Conservation (phyloP, 2,113 vertebrate species). For the Conger conger region DNA sequence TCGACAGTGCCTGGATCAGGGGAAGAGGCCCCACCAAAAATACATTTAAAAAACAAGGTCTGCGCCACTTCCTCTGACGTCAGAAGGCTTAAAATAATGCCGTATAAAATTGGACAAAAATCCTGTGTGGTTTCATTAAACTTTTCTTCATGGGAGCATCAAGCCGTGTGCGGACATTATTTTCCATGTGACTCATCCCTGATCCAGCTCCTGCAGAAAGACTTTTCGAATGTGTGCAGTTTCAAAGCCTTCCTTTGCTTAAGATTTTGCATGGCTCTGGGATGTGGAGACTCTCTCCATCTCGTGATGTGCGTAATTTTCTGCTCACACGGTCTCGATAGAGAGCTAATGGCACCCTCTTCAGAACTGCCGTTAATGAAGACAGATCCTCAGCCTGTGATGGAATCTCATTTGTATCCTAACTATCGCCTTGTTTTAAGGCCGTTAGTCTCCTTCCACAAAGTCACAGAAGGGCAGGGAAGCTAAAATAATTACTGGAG, state of each 20-base stretch:
- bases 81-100: background rate
- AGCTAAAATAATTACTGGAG: slow-evolving; percentile 44
- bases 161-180: too few relatives aligned
- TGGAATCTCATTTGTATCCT: slow-evolving; percentile 57
- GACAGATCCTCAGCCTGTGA: slow-evolving; percentile 60
- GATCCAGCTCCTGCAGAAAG: too few relatives aligned
- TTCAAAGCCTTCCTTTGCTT: too few relatives aligned
- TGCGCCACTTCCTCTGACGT: background rate
- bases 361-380: slow-evolving; percentile 64
- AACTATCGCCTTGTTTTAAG: slow-evolving; percentile 58
- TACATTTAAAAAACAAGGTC: background rate
- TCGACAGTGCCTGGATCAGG: background rate
- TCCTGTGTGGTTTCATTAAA: too few relatives aligned
- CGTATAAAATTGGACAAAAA: too few relatives aligned
- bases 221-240: too few relatives aligned
- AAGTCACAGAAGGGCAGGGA: slow-evolving; percentile 13
- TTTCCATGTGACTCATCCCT: too few relatives aligned
- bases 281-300: slow-evolving; percentile 42
- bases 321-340: slow-evolving; percentile 62
- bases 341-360: slow-evolving; percentile 64
- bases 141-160: too few relatives aligned
- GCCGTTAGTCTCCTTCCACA: slow-evolving; percentile 55
- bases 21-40: background rate
- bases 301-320: slow-evolving; percentile 64
- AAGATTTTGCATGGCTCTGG: slow-evolving; percentile 57